Percentiles rank a stretch among this genome's conserved stretches.
These are phyloP conservation scores for Chrysodeixis includens DNA, from an alignment of 2,888 invertebrate genomes.

Conservation along the genomic window DNA sequence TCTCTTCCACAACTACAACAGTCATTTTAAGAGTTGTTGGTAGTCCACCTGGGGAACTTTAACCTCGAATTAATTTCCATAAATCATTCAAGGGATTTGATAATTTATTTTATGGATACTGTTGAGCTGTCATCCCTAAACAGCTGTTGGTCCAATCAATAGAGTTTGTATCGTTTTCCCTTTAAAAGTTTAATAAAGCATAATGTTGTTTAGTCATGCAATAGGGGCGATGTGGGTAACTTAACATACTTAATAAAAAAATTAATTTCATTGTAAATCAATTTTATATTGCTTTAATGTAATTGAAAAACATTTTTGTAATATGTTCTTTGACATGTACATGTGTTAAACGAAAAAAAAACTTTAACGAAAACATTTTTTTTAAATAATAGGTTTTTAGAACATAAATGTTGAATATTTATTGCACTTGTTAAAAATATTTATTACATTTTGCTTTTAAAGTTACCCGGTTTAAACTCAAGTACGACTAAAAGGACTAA, in stretches of 20 bases:
- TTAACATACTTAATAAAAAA: background rate
- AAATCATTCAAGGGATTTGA: background rate
- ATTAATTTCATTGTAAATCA: slow-evolving; percentile 3
- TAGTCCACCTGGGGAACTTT: background rate
- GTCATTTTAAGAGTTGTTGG: too few relatives aligned
- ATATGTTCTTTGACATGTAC: too few relatives aligned
- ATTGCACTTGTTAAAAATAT: background rate
- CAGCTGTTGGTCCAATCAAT: slow-evolving; percentile 23
- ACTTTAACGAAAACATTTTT: too few relatives aligned
- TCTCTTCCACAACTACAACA: too few relatives aligned
- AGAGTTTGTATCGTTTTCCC: slow-evolving; percentile 24
- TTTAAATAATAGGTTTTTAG: too few relatives aligned
- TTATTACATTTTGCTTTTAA: background rate
- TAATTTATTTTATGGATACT: background rate
- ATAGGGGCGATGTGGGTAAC: slow-evolving; percentile 26
- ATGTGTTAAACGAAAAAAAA: too few relatives aligned
- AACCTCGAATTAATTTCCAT: background rate
- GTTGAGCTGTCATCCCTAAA: background rate
- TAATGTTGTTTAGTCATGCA: slow-evolving; percentile 13
- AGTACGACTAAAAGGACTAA: too few relatives aligned
- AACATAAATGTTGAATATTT: too few relatives aligned
- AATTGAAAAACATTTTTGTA: background rate
- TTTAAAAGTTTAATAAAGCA: slow-evolving; percentile 17
- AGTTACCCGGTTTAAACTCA: too few relatives aligned
- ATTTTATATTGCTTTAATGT: background rate